Percentiles rank a stretch among this genome's conserved stretches.
Evolutionary conservation across 1,140 invertebrate genomes (phyloP).

Genomic region (Ylistrum balloti): DNA sequence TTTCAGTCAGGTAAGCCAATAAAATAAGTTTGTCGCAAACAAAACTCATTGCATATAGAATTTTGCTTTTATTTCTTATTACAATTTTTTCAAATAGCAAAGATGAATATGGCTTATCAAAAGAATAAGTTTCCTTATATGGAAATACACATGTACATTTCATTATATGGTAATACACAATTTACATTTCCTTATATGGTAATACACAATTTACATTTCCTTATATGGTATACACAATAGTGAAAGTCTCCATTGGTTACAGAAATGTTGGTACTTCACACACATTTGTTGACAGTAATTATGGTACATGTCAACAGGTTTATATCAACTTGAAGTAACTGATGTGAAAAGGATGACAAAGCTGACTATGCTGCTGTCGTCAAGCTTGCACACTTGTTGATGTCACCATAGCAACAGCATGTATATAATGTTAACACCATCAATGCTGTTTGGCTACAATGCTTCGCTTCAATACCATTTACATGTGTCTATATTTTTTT

Average conservation of each 20-base stretch:
- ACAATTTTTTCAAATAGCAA: conserved; percentile 9
- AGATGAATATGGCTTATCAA: conserved; percentile 35
- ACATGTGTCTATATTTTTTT: too few species aligned
- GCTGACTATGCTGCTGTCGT: background rate
- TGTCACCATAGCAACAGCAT: background rate
- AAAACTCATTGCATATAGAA: background rate
- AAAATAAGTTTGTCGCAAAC: background rate
- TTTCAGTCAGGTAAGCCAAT: too few species aligned
- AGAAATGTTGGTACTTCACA: background rate
- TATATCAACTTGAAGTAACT: background rate
- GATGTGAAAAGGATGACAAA: background rate
- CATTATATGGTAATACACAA: conserved; percentile 34
- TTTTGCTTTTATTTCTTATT: conserved; percentile 1
- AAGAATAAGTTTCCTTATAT: conserved; percentile 29
- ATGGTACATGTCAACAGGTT: background rate
- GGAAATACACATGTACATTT: conserved; percentile 10
- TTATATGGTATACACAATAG: conserved; percentile 40
- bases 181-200: conserved; percentile 23
- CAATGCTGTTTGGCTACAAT: background rate
- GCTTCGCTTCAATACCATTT: background rate
- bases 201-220: conserved; percentile 35
- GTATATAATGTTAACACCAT: too few species aligned
- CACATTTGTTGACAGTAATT: background rate
- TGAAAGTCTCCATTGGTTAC: background rate
- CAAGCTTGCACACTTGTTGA: conserved; percentile 6